These are phyloP conservation scores for Hippocampus guttulatus DNA, from an alignment of 2,113 vertebrate genomes.

Conservation along the genomic window DNA sequence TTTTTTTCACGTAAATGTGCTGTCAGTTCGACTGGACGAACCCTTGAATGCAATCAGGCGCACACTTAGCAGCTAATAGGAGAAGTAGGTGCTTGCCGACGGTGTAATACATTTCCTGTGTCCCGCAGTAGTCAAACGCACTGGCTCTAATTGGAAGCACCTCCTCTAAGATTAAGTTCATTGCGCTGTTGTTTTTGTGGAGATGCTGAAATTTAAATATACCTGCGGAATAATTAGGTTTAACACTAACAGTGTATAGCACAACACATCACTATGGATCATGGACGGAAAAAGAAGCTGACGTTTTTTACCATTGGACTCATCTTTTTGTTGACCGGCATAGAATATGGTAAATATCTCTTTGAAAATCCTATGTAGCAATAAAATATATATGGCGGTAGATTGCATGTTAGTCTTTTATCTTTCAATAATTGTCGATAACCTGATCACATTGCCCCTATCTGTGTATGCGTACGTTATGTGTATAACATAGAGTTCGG, in stretches of 20 bases:
- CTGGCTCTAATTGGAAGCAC: conserved; percentile 27
- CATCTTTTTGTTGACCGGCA: conserved; percentile 76
- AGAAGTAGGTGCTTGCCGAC: neutral
- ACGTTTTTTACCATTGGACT: conserved; percentile 75
- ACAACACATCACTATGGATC: conserved; percentile 57
- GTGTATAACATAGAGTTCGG: neutral
- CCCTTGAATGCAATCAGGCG: neutral
- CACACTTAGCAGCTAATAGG: neutral
- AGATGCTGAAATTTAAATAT: neutral
- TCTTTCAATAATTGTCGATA: neutral
- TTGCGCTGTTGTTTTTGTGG: neutral
- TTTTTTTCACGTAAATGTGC: neutral
- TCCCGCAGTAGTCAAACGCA: too few relatives aligned
- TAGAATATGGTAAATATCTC: conserved; percentile 76
- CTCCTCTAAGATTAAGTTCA: conserved; percentile 26
- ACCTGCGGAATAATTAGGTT: neutral
- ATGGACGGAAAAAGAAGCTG: conserved; percentile 63
- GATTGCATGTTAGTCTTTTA: neutral
- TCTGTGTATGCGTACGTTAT: neutral
- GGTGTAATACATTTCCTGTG: neutral
- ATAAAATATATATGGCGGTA: too few relatives aligned
- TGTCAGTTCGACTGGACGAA: neutral
- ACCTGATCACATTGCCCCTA: neutral
- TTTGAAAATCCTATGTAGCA: neutral
- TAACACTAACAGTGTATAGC: neutral